phyloP scores from a whole-genome alignment of 2,888 invertebrate species.

The Phyto melanocephala region DNA sequence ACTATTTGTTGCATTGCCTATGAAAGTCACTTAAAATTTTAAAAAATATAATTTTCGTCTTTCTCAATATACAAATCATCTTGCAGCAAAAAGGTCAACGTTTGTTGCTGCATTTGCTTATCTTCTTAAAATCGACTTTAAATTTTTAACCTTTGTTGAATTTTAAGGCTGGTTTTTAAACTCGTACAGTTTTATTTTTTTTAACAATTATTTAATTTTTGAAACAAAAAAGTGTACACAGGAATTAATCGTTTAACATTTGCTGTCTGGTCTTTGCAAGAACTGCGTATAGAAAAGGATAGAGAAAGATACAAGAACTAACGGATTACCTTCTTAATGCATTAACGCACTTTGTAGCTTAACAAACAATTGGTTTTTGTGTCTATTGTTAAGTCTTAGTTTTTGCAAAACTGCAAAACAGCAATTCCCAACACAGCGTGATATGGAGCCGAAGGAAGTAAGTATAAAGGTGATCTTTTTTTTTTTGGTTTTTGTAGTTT shows the following conservation, averaged over 20 bases:
- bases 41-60: neutral
- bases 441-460: conserved; percentile 33
- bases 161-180: neutral
- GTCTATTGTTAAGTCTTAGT: conserved; percentile 9
- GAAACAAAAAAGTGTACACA: neutral
- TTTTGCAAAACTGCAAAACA: conserved; percentile 25
- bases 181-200: too few relatives aligned
- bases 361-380: conserved; percentile 2
- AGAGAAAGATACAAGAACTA: conserved; percentile 21
- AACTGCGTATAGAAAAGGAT: neutral
- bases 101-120: neutral
- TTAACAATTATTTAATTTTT: neutral
- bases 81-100: neutral
- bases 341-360: conserved; percentile 45
- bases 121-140: neutral
- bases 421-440: neutral
- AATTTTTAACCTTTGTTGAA: neutral
- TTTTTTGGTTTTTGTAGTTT: conserved; percentile 1
- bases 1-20: neutral
- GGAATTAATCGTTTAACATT: neutral
- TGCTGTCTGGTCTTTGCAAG: conserved; percentile 57
- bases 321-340: conserved; percentile 52
- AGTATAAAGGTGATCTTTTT: conserved; percentile 26
- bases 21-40: conserved; percentile 38
- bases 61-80: neutral